Evolutionary conservation across 1,140 invertebrate species (phyloP).

Genomic region (Dolichoris vasculosae): DNA sequence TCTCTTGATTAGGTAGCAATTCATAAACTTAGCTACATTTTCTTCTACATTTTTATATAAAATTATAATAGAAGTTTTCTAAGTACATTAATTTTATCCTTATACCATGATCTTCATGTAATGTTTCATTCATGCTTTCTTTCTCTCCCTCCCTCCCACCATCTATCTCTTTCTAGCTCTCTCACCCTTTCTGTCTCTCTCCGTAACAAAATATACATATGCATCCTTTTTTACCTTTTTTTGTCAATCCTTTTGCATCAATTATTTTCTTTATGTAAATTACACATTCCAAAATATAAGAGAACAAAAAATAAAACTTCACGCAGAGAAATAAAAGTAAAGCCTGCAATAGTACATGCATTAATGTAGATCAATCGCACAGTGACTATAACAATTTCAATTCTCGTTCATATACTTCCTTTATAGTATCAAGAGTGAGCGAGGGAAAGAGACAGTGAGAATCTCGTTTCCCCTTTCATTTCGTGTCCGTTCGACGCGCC

Average conservation of each 20-base stretch:
- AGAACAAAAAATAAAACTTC: background rate
- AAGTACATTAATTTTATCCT: too few species aligned
- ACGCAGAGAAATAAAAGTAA: background rate
- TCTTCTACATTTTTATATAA: too few species aligned
- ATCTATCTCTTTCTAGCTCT: slow-evolving; percentile 2
- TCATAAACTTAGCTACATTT: too few species aligned
- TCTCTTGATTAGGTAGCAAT: too few species aligned
- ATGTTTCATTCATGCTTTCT: background rate
- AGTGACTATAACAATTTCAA: slow-evolving; percentile 20
- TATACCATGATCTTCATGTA: too few species aligned
- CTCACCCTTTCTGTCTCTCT: background rate
- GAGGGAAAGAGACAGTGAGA: background rate
- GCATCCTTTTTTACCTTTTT: too few species aligned
- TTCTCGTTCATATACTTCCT: background rate
- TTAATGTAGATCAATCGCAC: slow-evolving; percentile 1
- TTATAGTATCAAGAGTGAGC: background rate
- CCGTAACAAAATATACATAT: background rate
- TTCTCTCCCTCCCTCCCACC: background rate
- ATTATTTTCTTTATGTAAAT: background rate
- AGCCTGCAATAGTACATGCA: background rate
- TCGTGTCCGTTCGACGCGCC: slow-evolving; percentile 15
- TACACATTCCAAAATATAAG: background rate
- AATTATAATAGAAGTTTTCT: too few species aligned
- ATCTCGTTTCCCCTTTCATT: slow-evolving; percentile 13
- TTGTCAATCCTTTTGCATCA: background rate